Evolutionary conservation across 2,113 vertebrate species (phyloP), one percentile per base, ranked within the genome.

Genomic region (Noctilio leporinus): DNA sequence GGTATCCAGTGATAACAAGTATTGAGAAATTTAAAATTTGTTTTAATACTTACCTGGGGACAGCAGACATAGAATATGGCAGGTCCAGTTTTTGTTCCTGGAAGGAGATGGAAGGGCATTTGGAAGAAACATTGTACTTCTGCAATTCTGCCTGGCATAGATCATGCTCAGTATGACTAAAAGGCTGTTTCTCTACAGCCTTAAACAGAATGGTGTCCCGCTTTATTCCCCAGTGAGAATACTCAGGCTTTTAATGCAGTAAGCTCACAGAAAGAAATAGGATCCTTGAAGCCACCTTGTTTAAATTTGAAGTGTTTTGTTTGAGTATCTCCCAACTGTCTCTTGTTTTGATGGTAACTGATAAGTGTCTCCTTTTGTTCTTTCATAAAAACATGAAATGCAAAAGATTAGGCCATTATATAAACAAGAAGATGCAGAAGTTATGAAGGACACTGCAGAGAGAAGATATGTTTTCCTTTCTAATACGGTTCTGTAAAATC

Each of bases 361-460:
- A 20, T 86, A 49, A 76, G 64, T 53, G 5, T 47, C 19, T 51
- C 5, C 33, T 88, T 90, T 64, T 85, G 51, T 77, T 24, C 62
- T 81, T 93, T 88, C 67, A 88, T 65, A 78, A 91, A 93, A 95
- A 33, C 64, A 8, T 90, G 67, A 95, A 73, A 35, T 95, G 51
- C 33, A 77, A 82, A 86, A 93, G 26, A 87, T 40, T 64, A 83
- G 57, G 35, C 6, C 0, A 8, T 89, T 82, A 45, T 40, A 43
- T 28, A 85, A 80, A 70, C 17, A 67, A 53, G 86, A 81, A 90
- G 53, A 76, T 2, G 35, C 20, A 64, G 80, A 69, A 30, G 30
- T 30, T 73, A 2, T 78, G 53, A 82, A 57, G 51, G 87, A 89
- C 28, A 49, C 24, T 15, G 47, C 82, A 88, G 28, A 55, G 16